phyloP scores from a whole-genome alignment of 2,888 invertebrate genomes.

The Lathronympha strigana region DNA sequence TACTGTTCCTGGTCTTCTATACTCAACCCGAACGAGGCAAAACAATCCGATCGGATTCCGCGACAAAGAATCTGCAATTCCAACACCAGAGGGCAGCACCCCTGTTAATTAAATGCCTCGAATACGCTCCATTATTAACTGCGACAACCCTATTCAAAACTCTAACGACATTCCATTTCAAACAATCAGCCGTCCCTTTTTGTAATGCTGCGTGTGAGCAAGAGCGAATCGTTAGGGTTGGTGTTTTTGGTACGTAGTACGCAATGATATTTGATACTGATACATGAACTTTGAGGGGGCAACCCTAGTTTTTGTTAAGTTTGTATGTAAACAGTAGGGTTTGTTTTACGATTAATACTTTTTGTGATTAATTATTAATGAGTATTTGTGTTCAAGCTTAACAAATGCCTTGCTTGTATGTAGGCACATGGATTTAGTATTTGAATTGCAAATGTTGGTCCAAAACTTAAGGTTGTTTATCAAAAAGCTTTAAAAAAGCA shows the following conservation, averaged over 20 bases:
- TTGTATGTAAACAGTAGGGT: constrained; percentile 24
- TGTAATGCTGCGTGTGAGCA: background rate
- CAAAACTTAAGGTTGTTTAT: background rate
- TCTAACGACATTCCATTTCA: background rate
- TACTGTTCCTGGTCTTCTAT: constrained; percentile 3
- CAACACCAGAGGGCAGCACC: constrained; percentile 36
- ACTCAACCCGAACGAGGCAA: constrained; percentile 5
- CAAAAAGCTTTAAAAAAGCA: background rate
- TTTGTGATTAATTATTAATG: constrained; percentile 32
- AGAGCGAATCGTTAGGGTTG: constrained; percentile 20
- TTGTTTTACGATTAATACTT: constrained; percentile 33
- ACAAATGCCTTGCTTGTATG: background rate
- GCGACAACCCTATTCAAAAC: constrained; percentile 37
- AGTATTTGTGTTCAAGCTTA: constrained; percentile 25
- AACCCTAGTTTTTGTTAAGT: constrained; percentile 31
- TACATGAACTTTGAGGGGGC: constrained; percentile 37
- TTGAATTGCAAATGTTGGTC: background rate
- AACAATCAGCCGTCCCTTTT: constrained; percentile 4
- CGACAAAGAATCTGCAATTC: constrained; percentile 40
- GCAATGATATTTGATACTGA: constrained; percentile 39
- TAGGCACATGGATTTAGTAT: background rate
- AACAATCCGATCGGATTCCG: constrained; percentile 37
- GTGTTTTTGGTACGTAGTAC: background rate
- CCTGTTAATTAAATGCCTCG: constrained; percentile 41
- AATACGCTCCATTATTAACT: constrained; percentile 41